phyloP scores from a whole-genome alignment of 1,140 invertebrate genomes.

The Lutraria rhynchaena region DNA sequence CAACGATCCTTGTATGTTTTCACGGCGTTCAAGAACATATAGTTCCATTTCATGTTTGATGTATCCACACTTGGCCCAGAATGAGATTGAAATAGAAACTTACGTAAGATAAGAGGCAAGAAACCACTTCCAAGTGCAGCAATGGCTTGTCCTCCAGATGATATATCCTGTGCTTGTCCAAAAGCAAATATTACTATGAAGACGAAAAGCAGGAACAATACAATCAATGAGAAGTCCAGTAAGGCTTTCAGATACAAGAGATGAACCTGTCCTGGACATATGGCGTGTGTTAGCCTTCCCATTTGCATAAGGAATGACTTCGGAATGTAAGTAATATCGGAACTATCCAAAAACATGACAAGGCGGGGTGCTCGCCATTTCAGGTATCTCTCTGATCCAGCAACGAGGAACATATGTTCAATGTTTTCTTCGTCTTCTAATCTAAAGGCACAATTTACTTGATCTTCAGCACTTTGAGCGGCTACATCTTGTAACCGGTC shows the following conservation, averaged over 20 bases:
- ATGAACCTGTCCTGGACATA: slow-evolving; percentile 21
- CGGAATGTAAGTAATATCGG: slow-evolving; percentile 36
- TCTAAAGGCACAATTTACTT: slow-evolving; percentile 43
- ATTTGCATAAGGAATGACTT: slow-evolving; percentile 24
- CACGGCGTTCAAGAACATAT: slow-evolving; percentile 21
- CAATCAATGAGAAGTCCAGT: slow-evolving; percentile 24
- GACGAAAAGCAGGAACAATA: slow-evolving; percentile 25
- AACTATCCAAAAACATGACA: slow-evolving; percentile 25
- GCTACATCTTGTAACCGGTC: slow-evolving; percentile 5
- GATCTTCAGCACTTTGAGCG: not conserved
- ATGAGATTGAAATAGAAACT: slow-evolving; percentile 24
- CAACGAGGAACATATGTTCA: slow-evolving; percentile 16
- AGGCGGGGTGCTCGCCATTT: slow-evolving; percentile 25
- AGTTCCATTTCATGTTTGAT: slow-evolving; percentile 29
- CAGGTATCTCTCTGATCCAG: slow-evolving; percentile 24
- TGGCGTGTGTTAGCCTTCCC: slow-evolving; percentile 10
- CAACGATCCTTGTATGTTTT: not conserved
- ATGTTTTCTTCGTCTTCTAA: not conserved
- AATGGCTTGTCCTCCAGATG: slow-evolving; percentile 7
- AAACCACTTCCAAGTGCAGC: slow-evolving; percentile 22
- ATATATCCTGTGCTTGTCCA: slow-evolving; percentile 32
- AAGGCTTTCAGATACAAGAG: slow-evolving; percentile 28
- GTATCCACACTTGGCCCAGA: slow-evolving; percentile 4
- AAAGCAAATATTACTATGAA: slow-evolving; percentile 48
- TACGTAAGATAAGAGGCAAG: slow-evolving; percentile 11